Base-by-base conservation (phyloP, 2,113 vertebrate genomes). In the Clupea harengus region DNA sequence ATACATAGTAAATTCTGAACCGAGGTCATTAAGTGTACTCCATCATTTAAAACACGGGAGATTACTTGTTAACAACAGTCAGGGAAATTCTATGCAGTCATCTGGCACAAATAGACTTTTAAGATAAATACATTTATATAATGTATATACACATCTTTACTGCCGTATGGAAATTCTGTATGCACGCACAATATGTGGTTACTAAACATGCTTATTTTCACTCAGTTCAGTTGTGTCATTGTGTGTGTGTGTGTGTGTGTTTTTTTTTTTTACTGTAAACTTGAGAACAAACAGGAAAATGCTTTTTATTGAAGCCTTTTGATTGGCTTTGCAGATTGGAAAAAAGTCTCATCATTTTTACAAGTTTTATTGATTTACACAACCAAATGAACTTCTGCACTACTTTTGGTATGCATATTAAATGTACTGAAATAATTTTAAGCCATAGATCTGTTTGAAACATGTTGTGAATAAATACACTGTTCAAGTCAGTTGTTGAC, bases 321-420 rank as follows among this genome's bases (percentile, higher is more conserved):
- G 6, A 64, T 64, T 64, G 64, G 15, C 32, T 10, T 72, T 22
- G 20, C 9, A 67, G 6, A 67, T 11, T 3, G 22, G 10, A 67
- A 67, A 67, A 28, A 1, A 6, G n/a, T n/a, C n/a, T 78, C 28
- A 2, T 67, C 11, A 39, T 78, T 78, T 78, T 78, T 32, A 39
- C 13, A 39, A 39, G 72, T 78, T 32, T 78, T 78, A 78, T 78
- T 78, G 25, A 32, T 28, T 39, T 78, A 39, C 13, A 32, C 39
- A 39, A 78, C 72, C 28, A 78, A 44, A 78, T 78, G 72, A 39
- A 18, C 72, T 57, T 57, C 52, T 67, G 22, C 25, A 44, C 39
- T 78, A 1, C 25, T 32, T 81, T 82, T 80, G 28, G 85, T 75
- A 81, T 67, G 81, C 64, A 60, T 78, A 80, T 78, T 82, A 85